Evolutionary conservation across 2,113 vertebrate species (phyloP).

Genomic region (Labeo rohita): DNA sequence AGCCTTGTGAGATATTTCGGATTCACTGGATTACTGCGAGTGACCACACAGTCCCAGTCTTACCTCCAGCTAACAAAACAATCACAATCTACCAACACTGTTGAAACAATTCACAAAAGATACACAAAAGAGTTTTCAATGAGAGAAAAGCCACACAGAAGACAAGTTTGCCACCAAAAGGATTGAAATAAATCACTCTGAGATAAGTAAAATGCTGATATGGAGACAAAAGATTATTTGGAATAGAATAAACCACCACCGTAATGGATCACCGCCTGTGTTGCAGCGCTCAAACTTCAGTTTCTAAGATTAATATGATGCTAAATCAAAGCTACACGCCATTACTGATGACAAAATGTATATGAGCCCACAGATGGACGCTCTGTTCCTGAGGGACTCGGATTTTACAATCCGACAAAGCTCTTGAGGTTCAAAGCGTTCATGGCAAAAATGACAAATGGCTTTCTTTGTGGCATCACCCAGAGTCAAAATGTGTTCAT

Average conservation of each 20-base stretch:
- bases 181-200: not conserved
- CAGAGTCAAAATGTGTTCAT: not conserved
- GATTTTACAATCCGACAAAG: conserved; percentile 16
- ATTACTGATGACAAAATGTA: conserved; percentile 30
- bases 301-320: conserved; percentile 4
- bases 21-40: not conserved
- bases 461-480: conserved; percentile 34
- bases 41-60: not conserved
- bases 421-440: conserved; percentile 43
- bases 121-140: not conserved
- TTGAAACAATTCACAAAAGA: conserved; percentile 2
- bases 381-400: not conserved
- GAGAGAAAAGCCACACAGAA: not conserved
- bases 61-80: not conserved
- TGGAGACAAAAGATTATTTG: not conserved
- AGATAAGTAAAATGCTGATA: not conserved
- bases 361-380: not conserved
- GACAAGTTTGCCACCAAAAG: not conserved
- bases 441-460: conserved; percentile 39
- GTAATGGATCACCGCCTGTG: not conserved
- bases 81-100: not conserved
- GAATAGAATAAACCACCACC: not conserved
- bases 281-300: not conserved
- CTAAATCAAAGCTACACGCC: conserved; percentile 33
- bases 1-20: not conserved